phyloP scores from a whole-genome alignment of 2,797 vertebrate genomes.

The Coregonus suidteri region DNA sequence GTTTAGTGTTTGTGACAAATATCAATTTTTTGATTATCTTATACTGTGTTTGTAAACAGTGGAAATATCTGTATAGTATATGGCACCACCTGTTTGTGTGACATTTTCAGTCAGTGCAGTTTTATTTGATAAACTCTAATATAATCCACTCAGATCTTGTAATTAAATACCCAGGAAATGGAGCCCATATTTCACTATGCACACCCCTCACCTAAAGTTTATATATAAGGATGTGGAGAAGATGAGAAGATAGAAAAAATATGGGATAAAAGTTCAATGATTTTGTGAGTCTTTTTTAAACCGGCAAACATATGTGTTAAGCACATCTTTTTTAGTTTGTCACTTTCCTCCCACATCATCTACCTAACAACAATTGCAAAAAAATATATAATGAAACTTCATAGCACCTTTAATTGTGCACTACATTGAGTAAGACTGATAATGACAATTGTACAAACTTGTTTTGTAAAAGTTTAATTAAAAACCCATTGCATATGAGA shows the following conservation, averaged over 20 bases:
- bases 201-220: neutral
- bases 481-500: neutral
- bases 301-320: no score
- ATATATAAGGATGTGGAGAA: no score
- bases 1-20: slow-evolving; percentile 19
- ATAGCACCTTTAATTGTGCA: neutral
- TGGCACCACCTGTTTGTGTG: slow-evolving; percentile 5
- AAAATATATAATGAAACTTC: neutral
- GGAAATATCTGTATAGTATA: slow-evolving; percentile 23
- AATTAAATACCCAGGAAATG: neutral
- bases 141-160: neutral
- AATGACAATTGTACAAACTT: neutral
- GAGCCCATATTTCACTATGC: slow-evolving; percentile 22
- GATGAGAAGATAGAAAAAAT: no score
- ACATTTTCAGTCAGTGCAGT: neutral
- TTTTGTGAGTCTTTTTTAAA: no score
- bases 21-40: slow-evolving; percentile 5
- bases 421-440: neutral
- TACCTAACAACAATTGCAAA: neutral
- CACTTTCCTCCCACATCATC: no score
- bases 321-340: no score
- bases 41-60: slow-evolving; percentile 35
- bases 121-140: slow-evolving; percentile 12
- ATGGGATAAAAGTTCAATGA: neutral
- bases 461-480: slow-evolving; percentile 4